These are phyloP conservation scores for Melanostigma gelatinosum DNA, from an alignment of 2,113 vertebrate genomes.

Conservation along the genomic window DNA sequence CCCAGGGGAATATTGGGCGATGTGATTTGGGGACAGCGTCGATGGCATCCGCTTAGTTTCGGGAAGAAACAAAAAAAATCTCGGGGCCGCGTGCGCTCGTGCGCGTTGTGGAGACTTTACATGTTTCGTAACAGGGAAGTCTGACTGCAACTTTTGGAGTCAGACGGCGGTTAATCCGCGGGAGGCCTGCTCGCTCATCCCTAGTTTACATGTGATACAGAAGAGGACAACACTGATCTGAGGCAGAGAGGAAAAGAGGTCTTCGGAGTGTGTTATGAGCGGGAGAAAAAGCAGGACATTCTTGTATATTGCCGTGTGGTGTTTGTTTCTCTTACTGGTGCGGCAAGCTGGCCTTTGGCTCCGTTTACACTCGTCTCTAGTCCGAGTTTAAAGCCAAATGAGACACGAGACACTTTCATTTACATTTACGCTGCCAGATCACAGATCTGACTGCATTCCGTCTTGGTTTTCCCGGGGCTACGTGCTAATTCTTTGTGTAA, in stretches of 20 bases:
- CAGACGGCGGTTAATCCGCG: constrained; percentile 70
- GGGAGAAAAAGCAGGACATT: not conserved
- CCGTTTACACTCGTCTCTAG: not conserved
- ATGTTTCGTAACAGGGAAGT: constrained; percentile 58
- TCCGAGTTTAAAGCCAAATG: not conserved
- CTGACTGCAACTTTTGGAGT: constrained; percentile 68
- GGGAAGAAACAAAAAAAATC: constrained; percentile 27
- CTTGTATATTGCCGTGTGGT: not conserved
- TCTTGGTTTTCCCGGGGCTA: no score
- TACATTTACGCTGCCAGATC: not conserved
- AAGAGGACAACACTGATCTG: constrained; percentile 34
- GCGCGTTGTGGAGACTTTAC: constrained; percentile 33
- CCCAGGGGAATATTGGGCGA: constrained; percentile 46
- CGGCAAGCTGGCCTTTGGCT: not conserved
- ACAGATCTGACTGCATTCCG: not conserved
- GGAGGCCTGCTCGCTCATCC: constrained; percentile 50
- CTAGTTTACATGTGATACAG: constrained; percentile 46
- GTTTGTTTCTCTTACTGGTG: not conserved
- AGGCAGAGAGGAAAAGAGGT: constrained; percentile 9
- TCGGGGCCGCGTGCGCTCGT: constrained; percentile 6
- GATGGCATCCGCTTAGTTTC: constrained; percentile 34
- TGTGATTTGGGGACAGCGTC: constrained; percentile 60
- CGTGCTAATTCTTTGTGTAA: no score
- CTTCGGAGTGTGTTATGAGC: not conserved
- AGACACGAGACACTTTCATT: not conserved